phyloP scores from a whole-genome alignment of 2,797 vertebrate species.

The Pseudomugil gertrudae region DNA sequence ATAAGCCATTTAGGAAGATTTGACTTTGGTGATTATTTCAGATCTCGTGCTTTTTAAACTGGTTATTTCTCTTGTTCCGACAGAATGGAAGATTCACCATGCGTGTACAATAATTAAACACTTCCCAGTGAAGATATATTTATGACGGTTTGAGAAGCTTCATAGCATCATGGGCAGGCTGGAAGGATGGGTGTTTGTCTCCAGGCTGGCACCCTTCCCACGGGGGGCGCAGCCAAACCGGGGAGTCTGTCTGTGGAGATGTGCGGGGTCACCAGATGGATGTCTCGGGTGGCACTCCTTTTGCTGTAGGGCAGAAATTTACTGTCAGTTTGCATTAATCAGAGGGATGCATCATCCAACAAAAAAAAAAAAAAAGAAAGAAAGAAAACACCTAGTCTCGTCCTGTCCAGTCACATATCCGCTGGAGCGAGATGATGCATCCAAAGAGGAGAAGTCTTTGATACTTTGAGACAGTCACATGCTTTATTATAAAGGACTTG shows the following conservation, averaged over 20 bases:
- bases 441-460: constrained; percentile 10
- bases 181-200: constrained; percentile 55
- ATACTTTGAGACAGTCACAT: neutral
- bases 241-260: constrained; percentile 54
- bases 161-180: constrained; percentile 37
- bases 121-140: constrained; percentile 1
- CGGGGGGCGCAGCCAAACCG: constrained; percentile 57
- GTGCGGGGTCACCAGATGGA: constrained; percentile 75
- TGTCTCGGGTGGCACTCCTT: constrained; percentile 60
- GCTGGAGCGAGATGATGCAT: constrained; percentile 31
- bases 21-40: constrained; percentile 3
- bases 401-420: constrained; percentile 35
- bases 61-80: neutral
- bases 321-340: constrained; percentile 75
- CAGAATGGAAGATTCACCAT: neutral
- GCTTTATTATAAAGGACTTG: neutral
- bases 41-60: no score
- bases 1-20: neutral
- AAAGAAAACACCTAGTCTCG: neutral
- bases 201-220: constrained; percentile 78
- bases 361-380: constrained; percentile 2
- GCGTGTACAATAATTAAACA: neutral
- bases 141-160: constrained; percentile 30
- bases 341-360: constrained; percentile 52
- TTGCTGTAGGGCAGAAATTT: constrained; percentile 73